phyloP scores from a whole-genome alignment of 2,113 vertebrate genomes.

The Vimba vimba region DNA sequence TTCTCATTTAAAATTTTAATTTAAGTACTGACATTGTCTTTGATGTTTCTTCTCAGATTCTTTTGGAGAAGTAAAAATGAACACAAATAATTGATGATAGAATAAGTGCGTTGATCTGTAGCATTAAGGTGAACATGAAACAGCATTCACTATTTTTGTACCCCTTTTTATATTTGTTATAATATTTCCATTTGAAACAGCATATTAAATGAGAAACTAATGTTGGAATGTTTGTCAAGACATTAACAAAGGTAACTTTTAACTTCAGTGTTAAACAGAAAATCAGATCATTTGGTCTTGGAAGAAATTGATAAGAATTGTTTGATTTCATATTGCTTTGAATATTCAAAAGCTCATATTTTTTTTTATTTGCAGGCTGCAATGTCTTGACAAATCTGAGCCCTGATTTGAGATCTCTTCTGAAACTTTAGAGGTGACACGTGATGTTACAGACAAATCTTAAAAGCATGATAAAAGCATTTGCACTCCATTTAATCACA shows the following conservation, averaged over 20 bases:
- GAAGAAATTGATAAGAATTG: background rate
- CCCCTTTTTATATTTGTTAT: background rate
- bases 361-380: background rate
- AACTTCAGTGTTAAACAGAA: background rate
- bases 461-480: background rate
- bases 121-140: background rate
- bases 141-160: background rate
- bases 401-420: background rate
- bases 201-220: background rate
- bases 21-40: background rate
- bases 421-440: background rate
- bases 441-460: background rate
- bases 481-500: background rate
- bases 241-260: background rate
- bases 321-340: background rate
- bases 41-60: background rate
- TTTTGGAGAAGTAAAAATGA: background rate
- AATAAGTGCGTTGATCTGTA: background rate
- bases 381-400: background rate
- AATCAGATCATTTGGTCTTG: background rate
- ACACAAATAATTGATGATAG: background rate
- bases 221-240: background rate
- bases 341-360: background rate
- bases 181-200: background rate
- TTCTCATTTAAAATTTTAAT: background rate